Evolutionary conservation across 1,140 invertebrate species (phyloP), one percentile per base, ranked within the genome.

Genomic region (Melipona quadrifasciata): DNA sequence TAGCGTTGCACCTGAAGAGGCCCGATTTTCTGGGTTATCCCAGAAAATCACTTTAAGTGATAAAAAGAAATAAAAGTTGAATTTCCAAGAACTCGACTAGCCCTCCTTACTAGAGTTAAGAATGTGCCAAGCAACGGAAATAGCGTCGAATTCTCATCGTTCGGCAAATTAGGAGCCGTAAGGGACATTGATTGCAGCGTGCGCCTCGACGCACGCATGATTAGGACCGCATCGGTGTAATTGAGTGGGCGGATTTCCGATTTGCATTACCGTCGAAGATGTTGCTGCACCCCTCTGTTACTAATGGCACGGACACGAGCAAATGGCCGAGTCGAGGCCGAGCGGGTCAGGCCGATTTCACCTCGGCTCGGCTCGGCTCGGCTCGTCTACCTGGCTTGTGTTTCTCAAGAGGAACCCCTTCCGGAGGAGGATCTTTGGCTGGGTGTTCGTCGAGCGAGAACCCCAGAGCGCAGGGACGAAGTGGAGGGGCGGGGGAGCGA

Each of bases 221-320:
- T 92, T 91, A 91, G 87, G 86, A 89, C 84, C 77, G 84, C 85
- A 85, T 87, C 75, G 87, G 86, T 87, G 91, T 91, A 92, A 92
- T 91, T 91, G 91, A 91, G 91, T 90, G 84, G 90, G 87, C 89
- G 89, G 91, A 90, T 91, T 92, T 92, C 91, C 87, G 90, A 93
- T 92, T 91, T 93, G 88, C 91, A 92, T 92, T 90, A 89, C 82
- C 87, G 83, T 82, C 84, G 87, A 91, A 92, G 91, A 92, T 89
- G 87, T 80, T 90, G 85, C 82, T 74, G 81, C 75, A 47, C 72
- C 39, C 80, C 71, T 53, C 71, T 79, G 84, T 87, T 86, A 90
- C 89, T 90, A 90, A 90, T 90, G 89, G 89, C 83, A 87, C 82
- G 64, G 82, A 87, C 89, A 90, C 86, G 64, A 82, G 86, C 82